Evolutionary conservation across 2,797 vertebrate species (phyloP), one percentile per base, ranked within the genome.

Genomic region (Amniataba percoides): DNA sequence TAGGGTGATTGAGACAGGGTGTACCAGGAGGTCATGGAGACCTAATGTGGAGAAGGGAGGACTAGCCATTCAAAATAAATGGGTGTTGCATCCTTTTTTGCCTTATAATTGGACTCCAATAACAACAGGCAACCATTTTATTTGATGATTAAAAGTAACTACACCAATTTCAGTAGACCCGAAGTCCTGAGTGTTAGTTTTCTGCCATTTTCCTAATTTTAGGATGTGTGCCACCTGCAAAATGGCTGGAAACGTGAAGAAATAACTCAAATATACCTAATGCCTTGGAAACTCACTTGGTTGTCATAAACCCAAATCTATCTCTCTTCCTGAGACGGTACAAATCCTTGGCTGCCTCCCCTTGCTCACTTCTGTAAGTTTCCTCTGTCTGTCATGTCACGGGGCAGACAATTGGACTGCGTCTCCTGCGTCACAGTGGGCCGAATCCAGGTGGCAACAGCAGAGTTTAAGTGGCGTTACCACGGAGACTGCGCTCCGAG

Each of bases 401-500:
- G 25, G n/a, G 56, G 45, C 25, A 40, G 58, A 63, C 21, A 69
- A 58, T 36, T 85, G 80, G 74, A 83, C 80, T 69, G 78, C 74
- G 83, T 66, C 39, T 78, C 70, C 42, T 86, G 77, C 81, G 31
- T 90, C 84, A 90, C 63, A 14, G n/a, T 5, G 70, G 65, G 46
- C 19, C 7, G 13, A 64, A 81, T 82, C 67, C 61, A 79, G 75
- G 78, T 84, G 66, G 77, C 77, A 85, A 83, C 82, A 55, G 66
- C 80, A 40, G 53, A 53, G 68, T 85, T 81, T 83, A 60, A 76
- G 78, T 81, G 81, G 42, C 16, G 84, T 92, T 83, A 72, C 82
- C 80, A 85, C 40, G 39, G 83, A 68, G 79, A 86, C 81, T 8
- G 31, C 42, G 68, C 62, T 58, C 1, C 2, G 2, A 48, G 34